A percentile compares a stretch with the other conserved stretches of the same genome.
Evolutionary conservation across 1,140 invertebrate genomes (phyloP).

Genomic region (Xylocopa sonorina): DNA sequence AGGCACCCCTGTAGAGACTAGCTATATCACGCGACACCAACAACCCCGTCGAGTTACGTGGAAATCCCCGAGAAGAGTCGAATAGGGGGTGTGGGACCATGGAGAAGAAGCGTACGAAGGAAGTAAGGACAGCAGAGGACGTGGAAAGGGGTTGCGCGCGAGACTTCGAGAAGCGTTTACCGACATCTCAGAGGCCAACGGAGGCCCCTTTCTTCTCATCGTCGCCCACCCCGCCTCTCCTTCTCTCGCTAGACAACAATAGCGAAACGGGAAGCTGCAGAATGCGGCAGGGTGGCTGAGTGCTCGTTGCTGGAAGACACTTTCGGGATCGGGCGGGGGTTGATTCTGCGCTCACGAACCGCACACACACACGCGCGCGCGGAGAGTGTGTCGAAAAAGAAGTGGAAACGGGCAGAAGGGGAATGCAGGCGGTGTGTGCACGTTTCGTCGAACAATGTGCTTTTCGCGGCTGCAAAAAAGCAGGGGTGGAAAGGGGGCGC

Average conservation of each 20-base stretch:
- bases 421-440: background rate
- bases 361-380: too few species aligned
- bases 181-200: constrained; percentile 37
- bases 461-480: constrained; percentile 44
- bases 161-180: constrained; percentile 51
- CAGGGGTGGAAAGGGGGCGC: background rate
- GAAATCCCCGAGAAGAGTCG: background rate
- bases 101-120: background rate
- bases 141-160: background rate
- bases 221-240: constrained; percentile 18
- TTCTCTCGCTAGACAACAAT: constrained; percentile 28
- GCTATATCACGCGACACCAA: background rate
- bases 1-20: background rate
- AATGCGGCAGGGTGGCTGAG: constrained; percentile 40
- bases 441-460: constrained; percentile 55
- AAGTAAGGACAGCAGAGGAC: background rate
- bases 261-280: constrained; percentile 42
- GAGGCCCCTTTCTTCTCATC: constrained; percentile 37
- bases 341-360: background rate
- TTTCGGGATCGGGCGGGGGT: constrained; percentile 19
- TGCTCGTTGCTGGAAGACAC: constrained; percentile 53
- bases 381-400: too few species aligned
- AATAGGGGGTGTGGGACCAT: background rate
- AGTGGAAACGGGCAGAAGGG: too few species aligned
- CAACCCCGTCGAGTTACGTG: background rate